Evolutionary conservation across 2,888 invertebrate genomes (phyloP).

Genomic region (Drosophila rubida): DNA sequence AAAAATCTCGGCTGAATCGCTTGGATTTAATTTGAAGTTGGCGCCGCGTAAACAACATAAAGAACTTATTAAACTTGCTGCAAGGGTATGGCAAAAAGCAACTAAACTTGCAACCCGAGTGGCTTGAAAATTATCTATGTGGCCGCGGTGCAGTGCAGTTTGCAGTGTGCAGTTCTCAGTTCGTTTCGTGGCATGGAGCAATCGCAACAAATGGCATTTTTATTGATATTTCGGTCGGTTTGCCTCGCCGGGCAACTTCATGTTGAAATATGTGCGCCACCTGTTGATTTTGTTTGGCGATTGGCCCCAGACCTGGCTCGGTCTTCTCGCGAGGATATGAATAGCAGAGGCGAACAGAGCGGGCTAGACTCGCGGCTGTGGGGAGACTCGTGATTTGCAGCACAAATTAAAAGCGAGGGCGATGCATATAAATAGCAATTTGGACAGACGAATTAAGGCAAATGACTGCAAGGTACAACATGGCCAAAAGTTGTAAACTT

Average conservation of each 20-base stretch:
- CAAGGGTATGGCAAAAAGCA: slow-evolving; percentile 20
- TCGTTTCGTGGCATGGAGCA: slow-evolving; percentile 64
- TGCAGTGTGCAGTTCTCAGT: slow-evolving; percentile 24
- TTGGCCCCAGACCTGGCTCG: slow-evolving; percentile 24
- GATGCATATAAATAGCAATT: slow-evolving; percentile 79
- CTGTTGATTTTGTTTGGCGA: slow-evolving; percentile 75
- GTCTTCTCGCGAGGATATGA: slow-evolving; percentile 12
- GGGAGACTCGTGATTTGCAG: slow-evolving; percentile 71
- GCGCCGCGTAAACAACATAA: slow-evolving; percentile 15
- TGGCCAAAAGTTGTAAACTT: slow-evolving; percentile 42
- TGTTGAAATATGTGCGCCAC: slow-evolving; percentile 78
- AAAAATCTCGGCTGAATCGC: neutral
- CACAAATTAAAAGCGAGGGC: slow-evolving; percentile 77
- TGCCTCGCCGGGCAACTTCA: slow-evolving; percentile 61
- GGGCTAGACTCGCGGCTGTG: too few species aligned
- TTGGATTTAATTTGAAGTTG: slow-evolving; percentile 13
- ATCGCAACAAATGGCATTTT: slow-evolving; percentile 80
- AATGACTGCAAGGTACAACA: slow-evolving; percentile 56
- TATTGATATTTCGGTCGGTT: slow-evolving; percentile 79
- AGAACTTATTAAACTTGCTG: slow-evolving; percentile 22
- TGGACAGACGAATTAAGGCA: slow-evolving; percentile 76
- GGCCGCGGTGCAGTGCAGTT: slow-evolving; percentile 11
- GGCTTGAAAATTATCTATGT: slow-evolving; percentile 50
- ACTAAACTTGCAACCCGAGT: slow-evolving; percentile 6
- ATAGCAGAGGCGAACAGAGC: neutral